phyloP scores from a whole-genome alignment of 1,140 invertebrate genomes.

The Neodiprion lecontei region DNA sequence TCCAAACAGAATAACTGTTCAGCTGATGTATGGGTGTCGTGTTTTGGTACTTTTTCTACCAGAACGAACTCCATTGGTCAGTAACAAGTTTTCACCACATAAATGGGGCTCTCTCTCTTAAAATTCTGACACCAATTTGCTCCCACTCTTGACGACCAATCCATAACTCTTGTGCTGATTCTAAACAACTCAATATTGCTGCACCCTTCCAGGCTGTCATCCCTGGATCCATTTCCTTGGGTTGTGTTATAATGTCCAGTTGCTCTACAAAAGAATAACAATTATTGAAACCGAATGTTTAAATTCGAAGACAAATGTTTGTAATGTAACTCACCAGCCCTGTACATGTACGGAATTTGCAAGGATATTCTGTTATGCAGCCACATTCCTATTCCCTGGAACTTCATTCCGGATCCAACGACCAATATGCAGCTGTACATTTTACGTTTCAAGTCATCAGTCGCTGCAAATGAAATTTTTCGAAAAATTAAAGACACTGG shows the following conservation, averaged over 20 bases:
- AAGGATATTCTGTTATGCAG: constrained; percentile 85
- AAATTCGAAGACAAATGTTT: background rate
- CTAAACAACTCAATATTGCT: constrained; percentile 88
- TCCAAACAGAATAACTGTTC: too few relatives aligned
- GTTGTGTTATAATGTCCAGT: constrained; percentile 81
- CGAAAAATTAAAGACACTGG: background rate
- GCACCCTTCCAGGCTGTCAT: constrained; percentile 95
- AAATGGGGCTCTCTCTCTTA: constrained; percentile 87
- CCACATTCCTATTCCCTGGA: constrained; percentile 87
- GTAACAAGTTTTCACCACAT: constrained; percentile 67
- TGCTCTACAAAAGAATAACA: constrained; percentile 65
- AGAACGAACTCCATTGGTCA: background rate
- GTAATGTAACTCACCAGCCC: constrained; percentile 62
- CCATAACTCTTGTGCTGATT: constrained; percentile 94
- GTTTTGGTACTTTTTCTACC: too few relatives aligned
- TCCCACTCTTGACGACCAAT: constrained; percentile 87
- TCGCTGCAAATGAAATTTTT: constrained; percentile 54
- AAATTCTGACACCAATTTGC: constrained; percentile 81
- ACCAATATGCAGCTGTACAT: constrained; percentile 94
- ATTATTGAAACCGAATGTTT: constrained; percentile 25
- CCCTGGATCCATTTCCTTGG: constrained; percentile 89
- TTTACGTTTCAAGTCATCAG: constrained; percentile 89
- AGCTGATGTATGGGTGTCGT: too few relatives aligned
- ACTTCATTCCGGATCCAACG: constrained; percentile 90
- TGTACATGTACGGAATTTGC: constrained; percentile 81